A percentile compares a stretch with the other conserved stretches of the same genome.
phyloP scores from a whole-genome alignment of 2,113 vertebrate species.

The Oenanthe melanoleuca region DNA sequence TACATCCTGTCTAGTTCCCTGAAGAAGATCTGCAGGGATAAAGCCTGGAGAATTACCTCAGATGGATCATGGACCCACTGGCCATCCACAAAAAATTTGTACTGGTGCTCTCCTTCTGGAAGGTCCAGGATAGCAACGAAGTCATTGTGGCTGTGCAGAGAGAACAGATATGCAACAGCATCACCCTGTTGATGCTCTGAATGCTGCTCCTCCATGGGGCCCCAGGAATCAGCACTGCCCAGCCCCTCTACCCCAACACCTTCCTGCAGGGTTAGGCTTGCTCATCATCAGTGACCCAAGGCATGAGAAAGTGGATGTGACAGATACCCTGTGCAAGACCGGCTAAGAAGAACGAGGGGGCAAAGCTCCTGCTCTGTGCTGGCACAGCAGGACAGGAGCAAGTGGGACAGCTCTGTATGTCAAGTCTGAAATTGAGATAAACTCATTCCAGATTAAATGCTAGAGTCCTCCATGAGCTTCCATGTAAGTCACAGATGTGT shows the following conservation, averaged over 20 bases:
- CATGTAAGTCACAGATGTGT: background rate
- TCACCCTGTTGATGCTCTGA: background rate
- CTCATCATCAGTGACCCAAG: background rate
- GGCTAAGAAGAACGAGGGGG: rapidly evolving
- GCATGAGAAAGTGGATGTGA: rapidly evolving
- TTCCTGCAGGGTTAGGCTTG: background rate
- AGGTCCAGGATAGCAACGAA: constrained; percentile 97
- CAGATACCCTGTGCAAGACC: background rate
- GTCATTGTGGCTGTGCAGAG: constrained; percentile 89
- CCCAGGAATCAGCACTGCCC: background rate
- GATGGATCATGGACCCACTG: constrained; percentile 96
- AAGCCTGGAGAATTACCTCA: constrained; percentile 80
- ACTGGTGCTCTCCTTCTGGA: constrained; percentile 96
- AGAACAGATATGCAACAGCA: background rate
- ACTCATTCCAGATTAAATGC: background rate
- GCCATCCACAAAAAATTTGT: constrained; percentile 99
- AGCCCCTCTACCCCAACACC: background rate
- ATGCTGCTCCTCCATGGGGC: background rate
- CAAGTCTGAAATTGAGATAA: background rate
- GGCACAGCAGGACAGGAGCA: background rate
- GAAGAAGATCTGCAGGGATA: background rate
- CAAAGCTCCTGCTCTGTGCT: background rate
- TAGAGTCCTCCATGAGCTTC: background rate
- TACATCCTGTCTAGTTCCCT: background rate
- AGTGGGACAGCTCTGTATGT: background rate